Evolutionary conservation across 2,888 invertebrate genomes (phyloP), one percentile per base, ranked within the genome.

Genomic region (Adelognathus sp.): DNA sequence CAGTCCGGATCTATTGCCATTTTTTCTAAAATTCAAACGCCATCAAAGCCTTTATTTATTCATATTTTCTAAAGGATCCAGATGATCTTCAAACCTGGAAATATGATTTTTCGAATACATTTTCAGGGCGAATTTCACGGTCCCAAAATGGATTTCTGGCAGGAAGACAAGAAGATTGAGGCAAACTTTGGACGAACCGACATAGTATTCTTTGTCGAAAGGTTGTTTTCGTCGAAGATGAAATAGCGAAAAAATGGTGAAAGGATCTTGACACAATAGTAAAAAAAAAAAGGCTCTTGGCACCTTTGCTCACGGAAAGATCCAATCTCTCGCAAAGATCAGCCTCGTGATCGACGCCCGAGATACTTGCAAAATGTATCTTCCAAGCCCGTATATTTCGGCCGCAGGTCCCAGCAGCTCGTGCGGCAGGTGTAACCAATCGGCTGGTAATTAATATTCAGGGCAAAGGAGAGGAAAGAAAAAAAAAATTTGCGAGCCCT

Each of bases 371-470:
- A 33, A 36, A 33, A 41, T 18, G 56, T 33, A 27, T 41, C 39
- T 41, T 27, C 33, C 36, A 58, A 70, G 67, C 72, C 74, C 52
- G 33, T 9, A 50, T 66, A 66, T 73, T 74, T 69, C n/a, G n/a
- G n/a, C 52, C 54, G 39, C 54, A 31, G 27, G 39, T 33, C 58
- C 33, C 61, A 60, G 54, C 67, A 76, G 52, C 73, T 74, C 50
- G 56, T 16, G 54, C 75, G 84, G 84, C 88, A 88, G 88, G 89
- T 88, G 88, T 80, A 67, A 50, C 27, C 61, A 56, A 77, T 80
- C 80, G 79, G 80, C 83, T 86, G 86, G 86, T 86, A 89, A 89
- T 89, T 89, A 89, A 89, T 89, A 89, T 89, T 87, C 86, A 86
- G 85, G 83, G 82, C 83, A 85, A 86, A 85, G 79, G 82, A 80